Conservation (phyloP, 2,113 vertebrate species). For the Muscicapa adusta region DNA sequence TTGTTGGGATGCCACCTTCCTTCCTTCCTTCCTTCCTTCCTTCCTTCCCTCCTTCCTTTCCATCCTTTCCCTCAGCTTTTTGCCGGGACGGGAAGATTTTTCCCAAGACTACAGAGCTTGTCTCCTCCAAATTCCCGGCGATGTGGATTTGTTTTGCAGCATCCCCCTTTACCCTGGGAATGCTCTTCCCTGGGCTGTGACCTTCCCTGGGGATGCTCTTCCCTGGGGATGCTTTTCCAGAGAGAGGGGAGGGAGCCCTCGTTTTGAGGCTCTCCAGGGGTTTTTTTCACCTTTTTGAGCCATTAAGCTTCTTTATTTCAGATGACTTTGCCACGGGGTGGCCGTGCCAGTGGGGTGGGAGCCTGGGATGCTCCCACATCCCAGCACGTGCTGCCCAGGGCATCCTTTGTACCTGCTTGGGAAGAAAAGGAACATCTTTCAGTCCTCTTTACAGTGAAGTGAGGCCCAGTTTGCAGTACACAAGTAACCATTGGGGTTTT, state of each 20-base stretch:
- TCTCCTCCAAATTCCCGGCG: background rate
- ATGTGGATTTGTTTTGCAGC: background rate
- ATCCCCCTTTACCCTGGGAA: fast-evolving
- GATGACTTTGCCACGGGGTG: background rate
- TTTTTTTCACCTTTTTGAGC: constrained; percentile 1
- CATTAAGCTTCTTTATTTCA: constrained; percentile 12
- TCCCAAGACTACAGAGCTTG: background rate
- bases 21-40: background rate
- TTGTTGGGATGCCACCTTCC: background rate
- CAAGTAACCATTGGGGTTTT: background rate
- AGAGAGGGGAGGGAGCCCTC: background rate
- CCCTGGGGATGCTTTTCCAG: fast-evolving
- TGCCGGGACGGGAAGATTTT: background rate
- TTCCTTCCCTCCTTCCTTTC: background rate
- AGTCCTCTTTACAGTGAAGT: background rate
- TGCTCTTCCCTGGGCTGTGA: background rate
- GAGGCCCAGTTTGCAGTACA: constrained; percentile 31
- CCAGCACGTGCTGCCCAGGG: background rate
- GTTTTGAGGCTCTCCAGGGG: background rate
- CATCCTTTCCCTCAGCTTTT: background rate
- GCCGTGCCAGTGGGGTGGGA: background rate
- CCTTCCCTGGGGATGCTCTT: background rate
- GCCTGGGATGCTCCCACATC: background rate
- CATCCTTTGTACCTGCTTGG: background rate
- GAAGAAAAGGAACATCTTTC: constrained; percentile 18